These are phyloP conservation scores for Triplophysa tibetana DNA, from an alignment of 2,113 vertebrate genomes.

Conservation along the genomic window DNA sequence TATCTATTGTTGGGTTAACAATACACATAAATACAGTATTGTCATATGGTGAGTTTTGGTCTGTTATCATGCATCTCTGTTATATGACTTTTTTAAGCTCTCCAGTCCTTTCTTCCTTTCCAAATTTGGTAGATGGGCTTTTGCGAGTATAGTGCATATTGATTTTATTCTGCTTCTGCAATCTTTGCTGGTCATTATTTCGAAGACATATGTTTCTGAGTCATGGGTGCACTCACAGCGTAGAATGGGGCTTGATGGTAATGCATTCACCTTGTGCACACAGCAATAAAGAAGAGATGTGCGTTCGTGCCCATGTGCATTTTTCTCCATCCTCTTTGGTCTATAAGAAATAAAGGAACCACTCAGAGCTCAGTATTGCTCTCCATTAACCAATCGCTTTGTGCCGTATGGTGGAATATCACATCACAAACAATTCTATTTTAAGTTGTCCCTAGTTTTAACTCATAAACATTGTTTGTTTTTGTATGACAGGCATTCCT, in stretches of 20 bases:
- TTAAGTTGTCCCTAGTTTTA: not conserved
- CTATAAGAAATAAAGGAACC: not conserved
- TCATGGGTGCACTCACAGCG: not conserved
- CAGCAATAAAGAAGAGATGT: conserved; percentile 12
- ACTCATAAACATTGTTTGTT: not conserved
- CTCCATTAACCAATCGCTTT: not conserved
- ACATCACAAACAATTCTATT: not conserved
- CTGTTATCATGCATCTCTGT: conserved; percentile 23
- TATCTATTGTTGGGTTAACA: not conserved
- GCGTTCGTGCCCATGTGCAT: not conserved
- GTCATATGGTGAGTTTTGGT: conserved; percentile 3
- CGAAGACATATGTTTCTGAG: not conserved
- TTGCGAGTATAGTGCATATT: conserved; percentile 1
- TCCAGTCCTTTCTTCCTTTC: not conserved
- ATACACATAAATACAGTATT: not conserved
- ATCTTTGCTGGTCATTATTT: conserved; percentile 11
- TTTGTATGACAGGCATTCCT: not conserved
- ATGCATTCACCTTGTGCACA: conserved; percentile 24
- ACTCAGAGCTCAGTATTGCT: conserved; percentile 7
- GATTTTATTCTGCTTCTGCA: conserved; percentile 23
- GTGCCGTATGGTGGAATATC: not conserved
- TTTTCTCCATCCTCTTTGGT: not conserved
- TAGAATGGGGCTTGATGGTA: not conserved
- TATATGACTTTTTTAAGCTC: not conserved
- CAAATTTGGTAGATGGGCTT: not conserved